Percentiles rank a stretch among this genome's conserved stretches.
Evolutionary conservation across 92 coral and sea anemone species (phyloP).

Genomic region (Phymanthus crucifer): DNA sequence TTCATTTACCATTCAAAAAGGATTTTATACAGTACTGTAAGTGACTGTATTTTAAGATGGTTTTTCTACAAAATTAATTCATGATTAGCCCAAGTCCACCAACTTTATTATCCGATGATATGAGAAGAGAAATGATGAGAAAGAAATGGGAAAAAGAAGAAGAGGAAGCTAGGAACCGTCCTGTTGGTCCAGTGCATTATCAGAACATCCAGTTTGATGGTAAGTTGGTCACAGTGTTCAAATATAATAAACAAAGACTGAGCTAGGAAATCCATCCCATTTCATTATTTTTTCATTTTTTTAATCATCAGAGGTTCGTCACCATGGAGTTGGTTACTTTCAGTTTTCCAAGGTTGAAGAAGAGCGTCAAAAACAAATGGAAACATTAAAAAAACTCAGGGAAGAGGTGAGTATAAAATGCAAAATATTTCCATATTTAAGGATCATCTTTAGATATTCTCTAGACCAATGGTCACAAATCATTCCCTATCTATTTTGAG

Average conservation of each 20-base stretch:
- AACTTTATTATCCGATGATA: slow-evolving; percentile 93
- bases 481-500: too few relatives aligned
- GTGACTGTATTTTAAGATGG: not conserved
- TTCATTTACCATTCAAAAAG: not conserved
- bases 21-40: not conserved
- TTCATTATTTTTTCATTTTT: not conserved
- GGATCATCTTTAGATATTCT: too few relatives aligned
- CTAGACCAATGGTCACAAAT: too few relatives aligned
- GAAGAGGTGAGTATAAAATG: slow-evolving; percentile 64
- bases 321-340: slow-evolving; percentile 95
- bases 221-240: slow-evolving; percentile 10
- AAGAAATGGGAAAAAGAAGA: slow-evolving; percentile 94
- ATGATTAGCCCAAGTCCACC: slow-evolving; percentile 70
- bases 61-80: not conserved
- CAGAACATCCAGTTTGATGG: slow-evolving; percentile 92
- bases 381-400: slow-evolving; percentile 72
- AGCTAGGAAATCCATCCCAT: not conserved
- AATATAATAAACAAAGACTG: slow-evolving; percentile 44
- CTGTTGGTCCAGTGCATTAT: slow-evolving; percentile 94
- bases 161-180: slow-evolving; percentile 79
- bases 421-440: not conserved
- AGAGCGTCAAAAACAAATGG: slow-evolving; percentile 89
- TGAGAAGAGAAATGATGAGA: slow-evolving; percentile 91
- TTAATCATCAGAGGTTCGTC: slow-evolving; percentile 72
- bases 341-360: slow-evolving; percentile 89